phyloP scores from a whole-genome alignment of 1,140 invertebrate genomes.

The Drosophila jambulina region DNA sequence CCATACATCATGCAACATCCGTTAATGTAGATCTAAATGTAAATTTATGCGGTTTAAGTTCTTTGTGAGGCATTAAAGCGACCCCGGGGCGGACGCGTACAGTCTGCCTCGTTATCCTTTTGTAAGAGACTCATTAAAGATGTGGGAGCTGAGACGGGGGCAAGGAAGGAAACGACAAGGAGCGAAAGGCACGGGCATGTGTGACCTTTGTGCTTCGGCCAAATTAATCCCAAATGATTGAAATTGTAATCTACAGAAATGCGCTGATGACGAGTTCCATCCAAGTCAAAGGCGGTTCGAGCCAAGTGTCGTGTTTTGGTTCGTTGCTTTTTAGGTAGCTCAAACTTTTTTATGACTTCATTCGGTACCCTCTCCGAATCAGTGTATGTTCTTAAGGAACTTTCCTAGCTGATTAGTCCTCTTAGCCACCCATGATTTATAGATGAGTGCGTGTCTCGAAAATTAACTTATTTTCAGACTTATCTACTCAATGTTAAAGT shows the following conservation, averaged over 20 bases:
- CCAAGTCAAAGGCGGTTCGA: constrained; percentile 41
- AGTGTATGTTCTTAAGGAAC: neutral
- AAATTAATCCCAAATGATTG: constrained; percentile 83
- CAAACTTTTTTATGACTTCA: constrained; percentile 46
- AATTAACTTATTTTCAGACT: neutral
- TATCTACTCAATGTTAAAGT: neutral
- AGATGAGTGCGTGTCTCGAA: constrained; percentile 8
- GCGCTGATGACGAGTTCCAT: constrained; percentile 61
- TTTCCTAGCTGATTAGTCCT: neutral
- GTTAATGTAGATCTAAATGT: constrained; percentile 56
- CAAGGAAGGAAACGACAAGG: neutral
- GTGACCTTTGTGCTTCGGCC: constrained; percentile 64
- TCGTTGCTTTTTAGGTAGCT: constrained; percentile 55
- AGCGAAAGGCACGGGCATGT: constrained; percentile 37
- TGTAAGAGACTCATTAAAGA: constrained; percentile 69
- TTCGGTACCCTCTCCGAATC: neutral
- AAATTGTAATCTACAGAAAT: constrained; percentile 72
- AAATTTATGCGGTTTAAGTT: constrained; percentile 65
- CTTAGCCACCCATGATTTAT: neutral
- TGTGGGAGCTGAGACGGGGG: neutral
- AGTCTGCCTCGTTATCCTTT: constrained; percentile 53
- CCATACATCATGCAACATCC: constrained; percentile 49
- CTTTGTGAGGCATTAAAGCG: constrained; percentile 64
- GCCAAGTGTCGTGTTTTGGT: constrained; percentile 45
- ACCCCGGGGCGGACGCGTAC: constrained; percentile 42